Evolutionary conservation across 2,113 vertebrate genomes (phyloP).

Genomic region (Calonectris borealis): DNA sequence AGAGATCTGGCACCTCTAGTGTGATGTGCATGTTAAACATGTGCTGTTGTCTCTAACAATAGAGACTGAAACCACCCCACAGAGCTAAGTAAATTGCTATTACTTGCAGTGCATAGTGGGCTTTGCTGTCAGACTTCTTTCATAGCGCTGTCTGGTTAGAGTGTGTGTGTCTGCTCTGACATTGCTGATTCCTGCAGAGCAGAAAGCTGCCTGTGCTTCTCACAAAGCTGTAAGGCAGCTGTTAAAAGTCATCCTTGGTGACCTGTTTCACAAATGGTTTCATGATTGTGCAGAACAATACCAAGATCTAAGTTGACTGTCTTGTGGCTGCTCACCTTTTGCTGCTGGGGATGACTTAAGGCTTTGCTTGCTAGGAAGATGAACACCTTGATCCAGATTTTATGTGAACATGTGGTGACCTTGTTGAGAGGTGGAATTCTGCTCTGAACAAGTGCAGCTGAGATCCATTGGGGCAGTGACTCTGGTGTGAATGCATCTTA

Average conservation of each 20-base stretch:
- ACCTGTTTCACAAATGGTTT: not conserved
- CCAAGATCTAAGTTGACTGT: not conserved
- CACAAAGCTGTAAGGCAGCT: not conserved
- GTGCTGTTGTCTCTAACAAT: not conserved
- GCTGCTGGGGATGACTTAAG: not conserved
- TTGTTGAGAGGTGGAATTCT: not conserved
- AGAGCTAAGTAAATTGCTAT: not conserved
- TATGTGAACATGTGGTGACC: not conserved
- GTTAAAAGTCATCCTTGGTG: not conserved
- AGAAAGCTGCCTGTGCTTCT: not conserved
- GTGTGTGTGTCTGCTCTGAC: not conserved
- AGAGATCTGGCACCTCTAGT: not conserved
- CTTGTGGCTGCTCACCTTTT: not conserved
- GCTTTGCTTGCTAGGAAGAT: not conserved
- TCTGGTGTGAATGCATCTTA: not conserved
- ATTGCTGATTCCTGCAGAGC: not conserved
- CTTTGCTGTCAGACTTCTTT: not conserved
- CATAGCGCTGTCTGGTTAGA: not conserved
- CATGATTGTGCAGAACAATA: not conserved
- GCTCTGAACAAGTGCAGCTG: not conserved
- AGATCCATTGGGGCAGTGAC: not conserved
- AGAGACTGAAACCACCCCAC: not conserved
- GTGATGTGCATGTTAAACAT: fast-evolving
- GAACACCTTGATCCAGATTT: not conserved
- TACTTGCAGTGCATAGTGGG: too few relatives aligned